Base-by-base conservation (phyloP, 1,140 invertebrate species). In the Leptoteleia sp. region DNA sequence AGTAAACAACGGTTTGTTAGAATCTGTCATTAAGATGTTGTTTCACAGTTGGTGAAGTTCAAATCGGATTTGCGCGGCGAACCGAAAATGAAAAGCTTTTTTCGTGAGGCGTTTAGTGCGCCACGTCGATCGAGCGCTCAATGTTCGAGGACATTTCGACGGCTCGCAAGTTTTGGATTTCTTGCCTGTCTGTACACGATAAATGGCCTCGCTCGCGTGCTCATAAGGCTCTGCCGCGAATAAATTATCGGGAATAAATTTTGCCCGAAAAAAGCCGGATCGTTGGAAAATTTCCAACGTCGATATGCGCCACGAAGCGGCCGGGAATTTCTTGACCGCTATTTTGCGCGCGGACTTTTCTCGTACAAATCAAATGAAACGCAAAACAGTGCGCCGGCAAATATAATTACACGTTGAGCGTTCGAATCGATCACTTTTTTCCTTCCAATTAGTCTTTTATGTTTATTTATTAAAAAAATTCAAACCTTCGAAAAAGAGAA, bases 241-340 rank as follows among this genome's bases (percentile, higher is more conserved):
- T 83, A 83, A 85, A 84, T 83, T 83, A 81, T 50, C 71, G 68
- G 73, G 76, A 82, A 83, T 82, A 84, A 81, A 83, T 84, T 83
- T 76, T 70, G 64, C 54, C 48, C 54, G 48, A 61, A 67, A 57
- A 77, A 77, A 43, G 76, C 52, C 38, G 64, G 73, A 79, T 80
- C 80, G n/a, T n/a, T 83, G 81, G 82, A 84, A 77, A 76, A 75
- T 77, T 80, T 84, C 79, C 82, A 85, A 82, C 62, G 72, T 80
- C 81, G 79, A 81, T 84, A 83, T 83, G n/a, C 75, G 43, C 48
- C 29, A 68, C 33, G 62, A 67, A 31, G 52, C 31, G 43, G 12
- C 43, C 62, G 73, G 38, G 61, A 48, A 73, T 75, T 59, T 35
- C 38, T 42, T 59, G 57, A 65, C 54, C 54, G 42, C 25, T 16